A percentile compares a stretch with the other conserved stretches of the same genome.
phyloP scores from a whole-genome alignment of 2,113 vertebrate species.

The Varanus salvator region DNA sequence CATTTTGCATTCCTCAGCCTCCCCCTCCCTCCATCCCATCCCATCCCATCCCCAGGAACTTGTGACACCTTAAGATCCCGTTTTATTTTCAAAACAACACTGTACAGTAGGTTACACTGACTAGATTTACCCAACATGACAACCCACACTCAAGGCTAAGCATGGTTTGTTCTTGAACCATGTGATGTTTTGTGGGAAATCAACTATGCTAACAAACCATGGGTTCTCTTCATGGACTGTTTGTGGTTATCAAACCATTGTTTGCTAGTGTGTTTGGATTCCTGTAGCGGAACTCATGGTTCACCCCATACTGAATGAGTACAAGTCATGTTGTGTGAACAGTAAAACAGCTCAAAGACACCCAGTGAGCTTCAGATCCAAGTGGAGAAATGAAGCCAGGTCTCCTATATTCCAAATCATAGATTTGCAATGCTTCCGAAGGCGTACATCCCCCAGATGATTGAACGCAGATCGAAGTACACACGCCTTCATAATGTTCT shows the following conservation, averaged over 20 bases:
- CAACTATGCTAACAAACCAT: no score
- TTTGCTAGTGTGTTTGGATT: no score
- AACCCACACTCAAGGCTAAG: no score
- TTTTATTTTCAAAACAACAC: neutral
- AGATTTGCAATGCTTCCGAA: neutral
- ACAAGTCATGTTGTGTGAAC: no score
- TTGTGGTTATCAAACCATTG: no score
- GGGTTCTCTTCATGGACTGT: no score
- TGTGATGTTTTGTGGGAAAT: no score
- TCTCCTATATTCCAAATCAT: neutral
- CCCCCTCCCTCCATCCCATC: no score
- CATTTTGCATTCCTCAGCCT: neutral
- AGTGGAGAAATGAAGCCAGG: neutral
- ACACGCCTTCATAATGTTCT: neutral
- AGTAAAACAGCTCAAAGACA: neutral
- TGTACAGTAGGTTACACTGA: neutral
- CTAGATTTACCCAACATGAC: no score
- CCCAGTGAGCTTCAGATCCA: neutral
- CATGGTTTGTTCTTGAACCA: no score
- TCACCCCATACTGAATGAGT: no score
- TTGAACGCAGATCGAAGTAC: neutral
- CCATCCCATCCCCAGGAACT: neutral
- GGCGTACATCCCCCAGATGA: neutral
- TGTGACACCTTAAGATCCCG: neutral
- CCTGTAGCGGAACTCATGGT: no score